Percentiles rank a stretch among this genome's conserved stretches.
Evolutionary conservation across 2,113 vertebrate species (phyloP).

Genomic region (Herpailurus yagouaroundi): DNA sequence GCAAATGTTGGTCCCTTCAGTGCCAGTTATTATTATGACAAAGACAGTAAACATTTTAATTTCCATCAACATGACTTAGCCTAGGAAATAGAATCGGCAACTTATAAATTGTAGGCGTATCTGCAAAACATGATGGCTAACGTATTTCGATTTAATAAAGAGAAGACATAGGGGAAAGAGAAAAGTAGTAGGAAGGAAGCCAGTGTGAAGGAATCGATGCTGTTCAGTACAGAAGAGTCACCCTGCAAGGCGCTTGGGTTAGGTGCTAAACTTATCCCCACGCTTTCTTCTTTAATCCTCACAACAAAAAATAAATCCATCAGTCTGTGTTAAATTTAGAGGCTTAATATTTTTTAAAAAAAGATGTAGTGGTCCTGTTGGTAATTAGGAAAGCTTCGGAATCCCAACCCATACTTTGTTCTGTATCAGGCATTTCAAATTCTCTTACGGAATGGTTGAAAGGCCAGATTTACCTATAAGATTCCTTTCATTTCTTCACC

Average conservation of each 20-base stretch:
- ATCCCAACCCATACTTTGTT: neutral
- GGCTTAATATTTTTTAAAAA: neutral
- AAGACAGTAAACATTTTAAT: neutral
- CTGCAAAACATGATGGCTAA: neutral
- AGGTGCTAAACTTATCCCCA: neutral
- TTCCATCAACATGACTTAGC: neutral
- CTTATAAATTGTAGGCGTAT: neutral
- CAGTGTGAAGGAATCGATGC: neutral
- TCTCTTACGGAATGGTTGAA: neutral
- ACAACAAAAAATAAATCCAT: neutral
- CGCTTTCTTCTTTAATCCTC: neutral
- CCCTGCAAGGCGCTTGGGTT: neutral
- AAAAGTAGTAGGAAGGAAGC: neutral
- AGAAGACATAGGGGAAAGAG: neutral
- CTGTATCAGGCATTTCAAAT: neutral
- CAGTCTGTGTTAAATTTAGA: neutral
- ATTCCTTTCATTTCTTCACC: neutral
- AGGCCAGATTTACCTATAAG: neutral
- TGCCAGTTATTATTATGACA: neutral
- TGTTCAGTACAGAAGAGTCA: neutral
- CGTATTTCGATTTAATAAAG: neutral
- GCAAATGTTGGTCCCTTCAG: neutral
- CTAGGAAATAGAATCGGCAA: neutral
- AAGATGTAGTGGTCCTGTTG: neutral
- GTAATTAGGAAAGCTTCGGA: neutral